Percentiles rank a stretch among this genome's conserved stretches.
phyloP scores from a whole-genome alignment of 2,113 vertebrate species.

The Apaloderma vittatum region DNA sequence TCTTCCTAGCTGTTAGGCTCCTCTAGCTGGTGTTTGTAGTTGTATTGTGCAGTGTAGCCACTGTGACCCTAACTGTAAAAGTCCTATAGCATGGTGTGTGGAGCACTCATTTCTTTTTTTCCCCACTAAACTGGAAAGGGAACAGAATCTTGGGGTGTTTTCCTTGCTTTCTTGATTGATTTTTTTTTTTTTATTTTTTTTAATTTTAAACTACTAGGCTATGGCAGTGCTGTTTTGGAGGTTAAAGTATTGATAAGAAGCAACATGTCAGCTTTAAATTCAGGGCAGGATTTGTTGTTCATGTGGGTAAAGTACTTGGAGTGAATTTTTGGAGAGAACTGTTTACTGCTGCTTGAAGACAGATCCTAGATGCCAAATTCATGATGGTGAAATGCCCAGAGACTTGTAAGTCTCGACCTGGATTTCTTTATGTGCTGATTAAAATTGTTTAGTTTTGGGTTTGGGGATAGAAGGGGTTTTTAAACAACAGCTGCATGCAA shows the following conservation, averaged over 20 bases:
- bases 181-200: not conserved
- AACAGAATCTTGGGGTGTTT: not conserved
- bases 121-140: not conserved
- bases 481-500: not conserved
- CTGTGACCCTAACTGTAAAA: not conserved
- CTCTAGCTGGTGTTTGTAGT: not conserved
- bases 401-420: not conserved
- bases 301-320: not conserved
- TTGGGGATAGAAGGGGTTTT: not conserved
- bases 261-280: not conserved
- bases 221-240: not conserved
- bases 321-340: not conserved
- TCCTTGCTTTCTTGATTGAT: not conserved
- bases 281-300: not conserved
- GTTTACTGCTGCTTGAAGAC: not conserved
- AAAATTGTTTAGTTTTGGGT: not conserved
- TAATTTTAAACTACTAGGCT: not conserved
- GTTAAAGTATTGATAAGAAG: not conserved
- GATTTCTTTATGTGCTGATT: not conserved
- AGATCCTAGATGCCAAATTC: not conserved
- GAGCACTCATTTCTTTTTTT: not conserved
- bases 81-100: not conserved
- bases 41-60: not conserved
- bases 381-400: not conserved
- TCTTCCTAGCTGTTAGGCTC: not conserved